A percentile compares a stretch with the other conserved stretches of the same genome.
phyloP scores from a whole-genome alignment of 2,888 invertebrate species.

The Mellilla xanthometata region DNA sequence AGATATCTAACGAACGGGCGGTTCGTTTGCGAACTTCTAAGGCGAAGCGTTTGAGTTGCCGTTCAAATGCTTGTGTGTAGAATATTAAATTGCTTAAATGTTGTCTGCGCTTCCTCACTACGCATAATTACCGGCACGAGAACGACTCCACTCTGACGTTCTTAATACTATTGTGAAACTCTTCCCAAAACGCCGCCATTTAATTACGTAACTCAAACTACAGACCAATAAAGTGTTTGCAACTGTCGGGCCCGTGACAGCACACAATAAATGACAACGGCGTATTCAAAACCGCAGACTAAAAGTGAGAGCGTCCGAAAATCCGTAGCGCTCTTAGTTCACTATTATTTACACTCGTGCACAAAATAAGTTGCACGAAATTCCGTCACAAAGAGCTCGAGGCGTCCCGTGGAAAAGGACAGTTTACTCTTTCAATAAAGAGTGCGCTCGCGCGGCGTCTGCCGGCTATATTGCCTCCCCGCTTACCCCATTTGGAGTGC shows the following conservation, averaged over 20 bases:
- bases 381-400: slow-evolving; percentile 68
- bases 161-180: slow-evolving; percentile 38
- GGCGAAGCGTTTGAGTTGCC: slow-evolving; percentile 75
- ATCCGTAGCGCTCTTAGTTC: slow-evolving; percentile 59
- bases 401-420: slow-evolving; percentile 75
- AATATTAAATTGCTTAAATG: slow-evolving; percentile 82
- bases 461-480: slow-evolving; percentile 65
- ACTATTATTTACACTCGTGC: slow-evolving; percentile 68
- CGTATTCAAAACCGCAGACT: slow-evolving; percentile 53
- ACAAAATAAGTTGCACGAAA: slow-evolving; percentile 71
- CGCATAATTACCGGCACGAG: slow-evolving; percentile 67
- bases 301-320: slow-evolving; percentile 56
- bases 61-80: slow-evolving; percentile 78
- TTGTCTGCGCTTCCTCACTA: slow-evolving; percentile 67
- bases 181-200: slow-evolving; percentile 32
- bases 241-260: slow-evolving; percentile 42
- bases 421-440: slow-evolving; percentile 80
- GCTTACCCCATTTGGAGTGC: slow-evolving; percentile 70
- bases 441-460: slow-evolving; percentile 59
- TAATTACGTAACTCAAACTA: slow-evolving; percentile 46
- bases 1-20: slow-evolving; percentile 80
- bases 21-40: slow-evolving; percentile 78
- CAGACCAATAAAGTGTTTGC: slow-evolving; percentile 49
- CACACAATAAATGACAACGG: slow-evolving; percentile 47
- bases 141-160: slow-evolving; percentile 48